Conservation (phyloP, 2,797 vertebrate species). For the Corythornis leucogaster region DNA sequence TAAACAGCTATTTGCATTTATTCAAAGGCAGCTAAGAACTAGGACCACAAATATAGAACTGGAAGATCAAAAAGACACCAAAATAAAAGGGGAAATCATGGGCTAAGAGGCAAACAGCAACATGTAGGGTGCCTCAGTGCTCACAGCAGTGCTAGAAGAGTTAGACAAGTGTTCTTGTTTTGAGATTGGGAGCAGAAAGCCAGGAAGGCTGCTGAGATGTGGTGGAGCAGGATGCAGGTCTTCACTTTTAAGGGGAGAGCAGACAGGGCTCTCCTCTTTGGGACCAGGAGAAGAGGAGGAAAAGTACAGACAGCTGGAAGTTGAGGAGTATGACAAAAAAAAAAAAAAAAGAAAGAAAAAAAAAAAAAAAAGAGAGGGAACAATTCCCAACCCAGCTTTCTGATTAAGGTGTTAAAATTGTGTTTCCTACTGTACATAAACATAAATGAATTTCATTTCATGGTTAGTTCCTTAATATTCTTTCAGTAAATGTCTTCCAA, state of each 20-base stretch:
- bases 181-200: background rate
- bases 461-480: background rate
- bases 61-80: background rate
- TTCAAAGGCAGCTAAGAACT: background rate
- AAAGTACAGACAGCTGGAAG: background rate
- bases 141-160: background rate
- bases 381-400: background rate
- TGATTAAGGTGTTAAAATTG: background rate
- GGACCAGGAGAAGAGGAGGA: background rate
- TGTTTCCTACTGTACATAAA: background rate
- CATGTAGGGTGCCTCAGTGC: background rate
- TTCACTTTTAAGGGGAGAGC: background rate
- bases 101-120: background rate
- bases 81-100: background rate
- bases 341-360: background rate
- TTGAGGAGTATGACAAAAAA: background rate
- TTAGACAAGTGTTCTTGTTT: background rate
- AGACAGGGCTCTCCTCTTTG: background rate
- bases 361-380: background rate
- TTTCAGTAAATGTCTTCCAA: background rate
- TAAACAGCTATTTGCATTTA: background rate
- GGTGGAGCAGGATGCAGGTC: background rate
- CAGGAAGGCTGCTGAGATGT: background rate
- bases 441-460: background rate
- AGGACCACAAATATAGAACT: background rate